phyloP scores from a whole-genome alignment of 1,140 invertebrate genomes.

The Stegodyphus mimosarum region DNA sequence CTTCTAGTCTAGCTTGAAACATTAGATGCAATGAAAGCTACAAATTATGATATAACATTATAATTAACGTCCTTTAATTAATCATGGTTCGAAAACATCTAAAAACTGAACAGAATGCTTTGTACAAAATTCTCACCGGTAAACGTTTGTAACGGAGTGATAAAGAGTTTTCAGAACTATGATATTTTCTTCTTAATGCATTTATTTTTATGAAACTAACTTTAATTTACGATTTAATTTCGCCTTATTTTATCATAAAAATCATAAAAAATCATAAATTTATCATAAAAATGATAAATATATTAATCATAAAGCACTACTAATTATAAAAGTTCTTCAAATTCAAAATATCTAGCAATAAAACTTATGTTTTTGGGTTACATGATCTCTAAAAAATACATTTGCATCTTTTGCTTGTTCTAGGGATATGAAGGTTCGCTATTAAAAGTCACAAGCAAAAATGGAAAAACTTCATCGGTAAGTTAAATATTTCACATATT shows the following conservation, averaged over 20 bases:
- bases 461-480: constrained; percentile 99
- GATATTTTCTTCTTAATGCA: no score
- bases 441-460: constrained; percentile 99
- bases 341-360: not conserved
- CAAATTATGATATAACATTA: no score
- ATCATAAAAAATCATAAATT: no score
- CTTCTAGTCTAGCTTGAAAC: no score
- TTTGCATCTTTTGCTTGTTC: constrained; percentile 64
- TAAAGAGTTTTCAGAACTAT: no score
- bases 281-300: no score
- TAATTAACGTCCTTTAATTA: no score
- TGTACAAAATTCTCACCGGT: no score
- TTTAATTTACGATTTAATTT: not conserved
- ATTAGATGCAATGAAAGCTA: no score
- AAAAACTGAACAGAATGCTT: no score
- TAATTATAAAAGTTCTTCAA: not conserved
- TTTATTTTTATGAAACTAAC: not conserved
- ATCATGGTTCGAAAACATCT: no score
- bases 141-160: no score
- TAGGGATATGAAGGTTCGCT: constrained; percentile 98
- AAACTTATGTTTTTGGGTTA: not conserved
- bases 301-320: not conserved
- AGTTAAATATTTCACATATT: constrained; percentile 70
- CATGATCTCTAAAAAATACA: not conserved
- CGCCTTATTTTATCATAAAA: not conserved